Conservation (phyloP, 2,797 vertebrate genomes). For the Scyliorhinus canicula region DNA sequence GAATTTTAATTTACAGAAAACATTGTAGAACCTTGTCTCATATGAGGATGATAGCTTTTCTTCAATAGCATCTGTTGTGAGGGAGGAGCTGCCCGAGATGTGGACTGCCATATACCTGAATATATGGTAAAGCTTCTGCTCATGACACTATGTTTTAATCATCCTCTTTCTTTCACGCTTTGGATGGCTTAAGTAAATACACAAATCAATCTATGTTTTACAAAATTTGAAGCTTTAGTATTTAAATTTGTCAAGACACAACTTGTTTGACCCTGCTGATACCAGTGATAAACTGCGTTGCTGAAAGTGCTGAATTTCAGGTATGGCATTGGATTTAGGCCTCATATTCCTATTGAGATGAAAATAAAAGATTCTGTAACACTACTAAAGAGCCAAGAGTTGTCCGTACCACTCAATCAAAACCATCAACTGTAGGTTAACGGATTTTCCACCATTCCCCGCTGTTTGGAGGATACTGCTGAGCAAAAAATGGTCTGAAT, state of each 20-base stretch:
- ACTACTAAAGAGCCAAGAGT: background rate
- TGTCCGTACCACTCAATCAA: background rate
- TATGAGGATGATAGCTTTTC: background rate
- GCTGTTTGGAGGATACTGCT: background rate
- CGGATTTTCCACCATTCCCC: background rate
- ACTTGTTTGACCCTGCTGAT: background rate
- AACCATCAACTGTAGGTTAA: background rate
- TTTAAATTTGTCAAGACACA: no score
- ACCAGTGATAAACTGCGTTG: background rate
- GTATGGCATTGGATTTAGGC: background rate
- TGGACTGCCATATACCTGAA: background rate
- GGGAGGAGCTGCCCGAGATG: background rate
- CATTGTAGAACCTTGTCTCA: background rate
- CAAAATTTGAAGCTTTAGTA: background rate
- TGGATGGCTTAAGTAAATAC: background rate
- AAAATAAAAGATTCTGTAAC: background rate
- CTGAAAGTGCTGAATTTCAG: background rate
- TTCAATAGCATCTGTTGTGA: background rate
- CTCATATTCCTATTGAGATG: background rate
- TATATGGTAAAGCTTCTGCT: background rate
- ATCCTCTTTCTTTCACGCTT: background rate
- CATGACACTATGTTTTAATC: background rate
- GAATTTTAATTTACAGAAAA: background rate
- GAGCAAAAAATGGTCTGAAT: background rate
- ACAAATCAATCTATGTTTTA: background rate